Evolutionary conservation across 1,140 invertebrate genomes (phyloP).

Genomic region (Aphaenogaster floridana): DNA sequence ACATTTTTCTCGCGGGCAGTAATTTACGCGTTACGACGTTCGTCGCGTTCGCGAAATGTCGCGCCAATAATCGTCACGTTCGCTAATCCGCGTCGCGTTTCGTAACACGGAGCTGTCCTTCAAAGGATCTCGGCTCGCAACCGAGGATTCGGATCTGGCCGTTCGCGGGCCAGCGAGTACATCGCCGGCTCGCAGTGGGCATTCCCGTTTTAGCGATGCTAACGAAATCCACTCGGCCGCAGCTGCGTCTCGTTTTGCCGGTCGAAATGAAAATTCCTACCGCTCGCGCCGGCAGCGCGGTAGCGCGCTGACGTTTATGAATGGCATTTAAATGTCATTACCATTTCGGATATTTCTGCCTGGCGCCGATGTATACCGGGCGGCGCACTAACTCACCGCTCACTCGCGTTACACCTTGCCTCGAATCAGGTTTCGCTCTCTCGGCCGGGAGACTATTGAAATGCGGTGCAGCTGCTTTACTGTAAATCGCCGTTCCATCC

Average conservation of each 20-base stretch:
- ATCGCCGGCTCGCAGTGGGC: not conserved
- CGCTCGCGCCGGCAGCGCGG: slow-evolving; percentile 30
- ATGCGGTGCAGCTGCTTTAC: slow-evolving; percentile 46
- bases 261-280: slow-evolving; percentile 60
- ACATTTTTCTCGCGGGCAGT: not conserved
- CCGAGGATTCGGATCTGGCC: slow-evolving; percentile 29
- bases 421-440: slow-evolving; percentile 22
- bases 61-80: not conserved
- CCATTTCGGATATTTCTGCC: slow-evolving; percentile 62
- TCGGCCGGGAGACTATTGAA: slow-evolving; percentile 31
- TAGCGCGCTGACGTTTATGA: slow-evolving; percentile 59
- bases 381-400: slow-evolving; percentile 19
- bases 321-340: slow-evolving; percentile 66
- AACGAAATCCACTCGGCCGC: slow-evolving; percentile 59
- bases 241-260: slow-evolving; percentile 63
- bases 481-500: slow-evolving; percentile 49
- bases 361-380: slow-evolving; percentile 36
- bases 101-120: not conserved
- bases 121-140: slow-evolving; percentile 1
- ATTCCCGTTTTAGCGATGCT: slow-evolving; percentile 57
- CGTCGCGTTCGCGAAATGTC: not conserved
- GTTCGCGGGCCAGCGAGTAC: slow-evolving; percentile 19
- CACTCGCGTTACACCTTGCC: slow-evolving; percentile 18
- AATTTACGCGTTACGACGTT: not conserved
- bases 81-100: not conserved